Conservation (phyloP, 2,888 invertebrate genomes). For the Microdon myrmicae region DNA sequence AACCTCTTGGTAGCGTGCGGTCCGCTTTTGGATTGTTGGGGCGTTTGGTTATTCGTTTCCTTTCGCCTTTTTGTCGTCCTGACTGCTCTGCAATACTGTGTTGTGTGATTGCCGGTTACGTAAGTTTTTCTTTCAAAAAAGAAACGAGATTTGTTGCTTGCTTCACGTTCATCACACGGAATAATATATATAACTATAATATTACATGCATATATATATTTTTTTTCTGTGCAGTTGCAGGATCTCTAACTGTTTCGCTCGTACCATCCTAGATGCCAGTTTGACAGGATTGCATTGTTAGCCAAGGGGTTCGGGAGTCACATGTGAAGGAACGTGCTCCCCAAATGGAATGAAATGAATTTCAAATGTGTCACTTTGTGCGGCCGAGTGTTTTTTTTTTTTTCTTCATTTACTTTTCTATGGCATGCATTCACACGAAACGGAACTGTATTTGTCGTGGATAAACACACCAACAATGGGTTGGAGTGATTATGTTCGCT, state of each 20-base stretch:
- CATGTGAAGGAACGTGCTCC: slow-evolving; percentile 20
- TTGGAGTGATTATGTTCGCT: slow-evolving; percentile 31
- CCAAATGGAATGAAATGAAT: slow-evolving; percentile 37
- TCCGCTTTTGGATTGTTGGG: slow-evolving; percentile 32
- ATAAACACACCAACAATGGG: slow-evolving; percentile 20
- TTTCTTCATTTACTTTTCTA: slow-evolving; percentile 19
- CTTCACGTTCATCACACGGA: no score
- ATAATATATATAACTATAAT: no score
- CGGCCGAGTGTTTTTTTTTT: neutral
- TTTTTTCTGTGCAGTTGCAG: slow-evolving; percentile 9
- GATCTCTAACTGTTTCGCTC: slow-evolving; percentile 20
- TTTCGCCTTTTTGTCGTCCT: slow-evolving; percentile 17
- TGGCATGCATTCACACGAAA: slow-evolving; percentile 7
- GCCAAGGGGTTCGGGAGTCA: slow-evolving; percentile 23
- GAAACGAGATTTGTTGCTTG: slow-evolving; percentile 45
- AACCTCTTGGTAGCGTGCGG: slow-evolving; percentile 27
- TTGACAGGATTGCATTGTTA: slow-evolving; percentile 30
- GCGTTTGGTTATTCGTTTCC: slow-evolving; percentile 15
- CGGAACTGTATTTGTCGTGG: slow-evolving; percentile 12
- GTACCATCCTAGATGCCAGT: slow-evolving; percentile 4
- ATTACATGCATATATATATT: no score
- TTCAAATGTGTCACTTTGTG: slow-evolving; percentile 37
- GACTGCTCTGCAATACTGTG: no score
- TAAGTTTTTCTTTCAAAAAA: slow-evolving; percentile 40
- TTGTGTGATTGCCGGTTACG: no score